Percentiles rank a stretch among this genome's conserved stretches.
These are phyloP conservation scores for Helicoverpa armigera DNA, from an alignment of 1,140 invertebrate species.

Conservation along the genomic window DNA sequence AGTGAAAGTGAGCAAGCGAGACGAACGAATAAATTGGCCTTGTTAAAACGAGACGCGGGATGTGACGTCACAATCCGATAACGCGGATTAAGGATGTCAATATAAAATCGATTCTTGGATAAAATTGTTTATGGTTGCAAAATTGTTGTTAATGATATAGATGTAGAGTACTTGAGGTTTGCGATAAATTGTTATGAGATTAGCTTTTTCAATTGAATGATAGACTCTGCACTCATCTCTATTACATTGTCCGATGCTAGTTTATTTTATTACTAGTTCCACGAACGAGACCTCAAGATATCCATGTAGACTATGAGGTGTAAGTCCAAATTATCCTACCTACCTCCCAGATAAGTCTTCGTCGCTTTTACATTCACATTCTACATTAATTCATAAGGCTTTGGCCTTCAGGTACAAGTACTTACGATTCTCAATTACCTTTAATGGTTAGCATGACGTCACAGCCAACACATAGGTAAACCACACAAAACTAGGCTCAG, in stretches of 20 bases:
- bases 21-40: constrained; percentile 53
- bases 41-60: constrained; percentile 58
- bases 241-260: not conserved
- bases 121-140: constrained; percentile 12
- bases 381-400: too few relatives aligned
- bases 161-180: constrained; percentile 5
- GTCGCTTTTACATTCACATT: too few relatives aligned
- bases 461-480: not conserved
- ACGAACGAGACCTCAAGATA: too few relatives aligned
- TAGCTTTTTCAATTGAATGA: not conserved
- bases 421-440: not conserved
- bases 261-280: not conserved
- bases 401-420: too few relatives aligned
- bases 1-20: constrained; percentile 77
- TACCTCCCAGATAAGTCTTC: too few relatives aligned
- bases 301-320: not conserved
- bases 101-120: constrained; percentile 24
- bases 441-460: not conserved
- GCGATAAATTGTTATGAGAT: constrained; percentile 13
- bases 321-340: too few relatives aligned
- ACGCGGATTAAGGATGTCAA: constrained; percentile 41
- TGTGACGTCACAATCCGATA: constrained; percentile 61
- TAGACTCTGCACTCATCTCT: constrained; percentile 4
- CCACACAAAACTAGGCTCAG: not conserved
- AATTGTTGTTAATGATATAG: constrained; percentile 9